Evolutionary conservation across 2,113 vertebrate genomes (phyloP), one percentile per base, ranked within the genome.

Genomic region (Oncorhynchus gorbuscha): DNA sequence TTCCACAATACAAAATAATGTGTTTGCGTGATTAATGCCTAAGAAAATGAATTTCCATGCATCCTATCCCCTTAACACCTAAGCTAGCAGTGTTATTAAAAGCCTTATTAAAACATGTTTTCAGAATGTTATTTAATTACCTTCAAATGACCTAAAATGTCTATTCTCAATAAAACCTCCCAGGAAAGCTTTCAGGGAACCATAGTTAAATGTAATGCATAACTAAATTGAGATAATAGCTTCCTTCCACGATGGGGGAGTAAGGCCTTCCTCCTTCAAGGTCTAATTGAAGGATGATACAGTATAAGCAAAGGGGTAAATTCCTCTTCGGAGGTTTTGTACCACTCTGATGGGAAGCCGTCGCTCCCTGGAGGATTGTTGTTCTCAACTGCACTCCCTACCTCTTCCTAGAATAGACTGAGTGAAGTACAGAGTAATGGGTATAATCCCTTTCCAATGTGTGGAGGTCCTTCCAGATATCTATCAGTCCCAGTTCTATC

Each of bases 181-280:
- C 35, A 39, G 6, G 35, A 39, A 39, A 39, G 7, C 35, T 39
- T 39, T 39, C 35, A 39, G 8, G 35, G 35, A 39, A 39, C 35
- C 35, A 9, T 39, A 39, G 35, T 39, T 8, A 39, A 39, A 39
- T 8, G 35, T 9, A 8, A 39, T 39, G 7, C 8, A 39, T 39
- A 39, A 39, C 7, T 39, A 39, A 7, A 76, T 22, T 1, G 13
- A 79, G 39, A 76, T 76, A 4, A 79, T 64, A 6, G 73, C 73
- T 32, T 82, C 69, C 12, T 48, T 79, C 81, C 74, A 76, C 14
- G 77, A 79, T 30, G 64, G 69, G 13, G 66, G 65, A 5, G 69
- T 48, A 13, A 14, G 22, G 1, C 59, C 77, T 3, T 66, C 51
- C 45, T 68, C 35, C 28, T 68, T n/a, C 32, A 76, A 49, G 30